Conservation (phyloP, 2,113 vertebrate species). For the Falco punctatus region DNA sequence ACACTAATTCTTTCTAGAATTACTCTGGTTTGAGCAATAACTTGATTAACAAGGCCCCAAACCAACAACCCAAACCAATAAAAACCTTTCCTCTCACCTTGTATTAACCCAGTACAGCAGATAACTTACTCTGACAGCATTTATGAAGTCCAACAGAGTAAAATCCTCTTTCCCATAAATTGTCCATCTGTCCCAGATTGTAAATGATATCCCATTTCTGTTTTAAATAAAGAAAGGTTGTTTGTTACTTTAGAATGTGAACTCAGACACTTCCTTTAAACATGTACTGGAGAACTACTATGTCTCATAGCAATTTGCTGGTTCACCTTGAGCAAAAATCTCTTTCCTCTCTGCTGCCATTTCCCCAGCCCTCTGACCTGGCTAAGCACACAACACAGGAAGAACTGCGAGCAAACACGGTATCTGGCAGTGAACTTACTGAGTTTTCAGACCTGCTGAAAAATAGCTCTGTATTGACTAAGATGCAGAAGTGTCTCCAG, state of each 20-base stretch:
- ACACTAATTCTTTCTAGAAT: background rate
- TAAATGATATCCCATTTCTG: conserved; percentile 94
- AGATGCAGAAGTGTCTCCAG: background rate
- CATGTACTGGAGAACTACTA: fast-evolving
- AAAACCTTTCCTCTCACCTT: background rate
- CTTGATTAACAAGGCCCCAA: background rate
- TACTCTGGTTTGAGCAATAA: background rate
- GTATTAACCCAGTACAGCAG: background rate
- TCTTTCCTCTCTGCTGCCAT: background rate
- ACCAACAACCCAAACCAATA: background rate
- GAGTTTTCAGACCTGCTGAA: background rate
- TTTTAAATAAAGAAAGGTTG: conserved; percentile 42
- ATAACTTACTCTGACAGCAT: conserved; percentile 88
- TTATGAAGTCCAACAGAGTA: conserved; percentile 95
- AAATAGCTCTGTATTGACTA: background rate
- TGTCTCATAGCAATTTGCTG: fast-evolving
- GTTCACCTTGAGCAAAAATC: background rate
- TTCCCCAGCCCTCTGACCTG: background rate
- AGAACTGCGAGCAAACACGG: background rate
- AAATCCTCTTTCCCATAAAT: conserved; percentile 93
- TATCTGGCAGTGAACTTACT: background rate
- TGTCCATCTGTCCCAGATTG: conserved; percentile 98
- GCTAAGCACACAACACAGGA: background rate
- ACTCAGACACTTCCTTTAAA: background rate
- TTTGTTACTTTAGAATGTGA: background rate